Evolutionary conservation across 2,797 vertebrate species (phyloP).

Genomic region (Micropoecilia bifurca): DNA sequence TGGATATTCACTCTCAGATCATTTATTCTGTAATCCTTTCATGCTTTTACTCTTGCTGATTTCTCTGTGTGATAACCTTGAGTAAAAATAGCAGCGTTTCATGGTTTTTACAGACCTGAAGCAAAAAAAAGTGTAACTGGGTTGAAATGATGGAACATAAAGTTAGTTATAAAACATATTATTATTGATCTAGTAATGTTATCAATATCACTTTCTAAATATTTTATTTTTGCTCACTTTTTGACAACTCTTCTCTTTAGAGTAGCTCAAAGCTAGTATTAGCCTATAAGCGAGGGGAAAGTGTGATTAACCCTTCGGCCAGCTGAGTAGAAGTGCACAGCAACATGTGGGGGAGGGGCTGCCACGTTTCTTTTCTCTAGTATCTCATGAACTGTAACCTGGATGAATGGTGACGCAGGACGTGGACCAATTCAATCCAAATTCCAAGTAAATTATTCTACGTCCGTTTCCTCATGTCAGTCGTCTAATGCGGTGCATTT

Average conservation of each 20-base stretch:
- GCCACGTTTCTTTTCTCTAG: not conserved
- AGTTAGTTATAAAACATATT: not conserved
- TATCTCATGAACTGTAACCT: not conserved
- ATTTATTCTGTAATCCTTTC: slow-evolving; percentile 18
- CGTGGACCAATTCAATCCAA: not conserved
- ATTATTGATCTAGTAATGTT: not conserved
- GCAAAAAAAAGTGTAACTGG: not conserved
- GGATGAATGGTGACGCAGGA: not conserved
- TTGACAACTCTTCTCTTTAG: not conserved
- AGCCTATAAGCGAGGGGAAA: not conserved
- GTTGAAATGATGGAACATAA: not conserved
- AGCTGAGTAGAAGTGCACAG: not conserved
- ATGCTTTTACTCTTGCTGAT: slow-evolving; percentile 23
- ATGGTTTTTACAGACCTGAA: not conserved
- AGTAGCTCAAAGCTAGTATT: not conserved
- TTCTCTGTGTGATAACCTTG: slow-evolving; percentile 1
- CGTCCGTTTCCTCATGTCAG: slow-evolving; percentile 25
- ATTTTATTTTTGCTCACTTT: not conserved
- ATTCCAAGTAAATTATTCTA: slow-evolving; percentile 10
- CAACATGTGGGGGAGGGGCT: not conserved
- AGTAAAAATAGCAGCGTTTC: not conserved
- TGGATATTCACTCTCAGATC: slow-evolving; percentile 20
- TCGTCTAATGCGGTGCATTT: slow-evolving; percentile 20
- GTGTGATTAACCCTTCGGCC: not conserved
- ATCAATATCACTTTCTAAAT: not conserved